A percentile compares a stretch with the other conserved stretches of the same genome.
phyloP scores from a whole-genome alignment of 2,888 invertebrate genomes.

The Scaptomyza parva region DNA sequence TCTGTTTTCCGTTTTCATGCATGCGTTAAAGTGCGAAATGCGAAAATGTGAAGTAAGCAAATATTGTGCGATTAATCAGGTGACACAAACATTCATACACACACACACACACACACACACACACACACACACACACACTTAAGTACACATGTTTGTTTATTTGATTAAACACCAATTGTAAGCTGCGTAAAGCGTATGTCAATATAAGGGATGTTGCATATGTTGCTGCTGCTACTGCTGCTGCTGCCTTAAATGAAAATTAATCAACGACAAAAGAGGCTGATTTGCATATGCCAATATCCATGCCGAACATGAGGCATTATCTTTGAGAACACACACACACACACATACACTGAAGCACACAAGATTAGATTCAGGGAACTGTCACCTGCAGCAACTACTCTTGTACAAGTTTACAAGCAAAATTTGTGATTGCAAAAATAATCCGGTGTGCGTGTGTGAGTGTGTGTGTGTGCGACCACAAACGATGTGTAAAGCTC shows the following conservation, averaged over 20 bases:
- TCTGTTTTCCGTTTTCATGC: too few relatives aligned
- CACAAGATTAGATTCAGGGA: slow-evolving; percentile 29
- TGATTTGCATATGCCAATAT: slow-evolving; percentile 68
- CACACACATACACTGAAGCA: slow-evolving; percentile 13
- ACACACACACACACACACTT: slow-evolving; percentile 20
- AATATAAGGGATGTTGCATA: slow-evolving; percentile 23
- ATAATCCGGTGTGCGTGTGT: slow-evolving; percentile 23
- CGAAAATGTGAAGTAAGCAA: slow-evolving; percentile 17
- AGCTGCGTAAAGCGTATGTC: slow-evolving; percentile 52
- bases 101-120: slow-evolving; percentile 22
- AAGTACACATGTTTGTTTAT: slow-evolving; percentile 45
- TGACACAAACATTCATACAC: slow-evolving; percentile 22
- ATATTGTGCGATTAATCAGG: slow-evolving; percentile 25
- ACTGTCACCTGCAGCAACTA: slow-evolving; percentile 48
- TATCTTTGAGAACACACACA: slow-evolving; percentile 22
- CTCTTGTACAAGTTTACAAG: background rate
- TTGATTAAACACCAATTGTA: slow-evolving; percentile 72
- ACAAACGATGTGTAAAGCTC: background rate
- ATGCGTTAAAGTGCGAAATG: background rate
- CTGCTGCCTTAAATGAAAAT: slow-evolving; percentile 46
- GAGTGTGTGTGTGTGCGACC: background rate
- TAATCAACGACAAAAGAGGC: slow-evolving; percentile 58
- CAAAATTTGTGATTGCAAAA: slow-evolving; percentile 27
- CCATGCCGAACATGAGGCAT: slow-evolving; percentile 20
- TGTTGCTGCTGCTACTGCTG: slow-evolving; percentile 14